Conservation (phyloP, 2,113 vertebrate genomes). For the Procavia capensis region DNA sequence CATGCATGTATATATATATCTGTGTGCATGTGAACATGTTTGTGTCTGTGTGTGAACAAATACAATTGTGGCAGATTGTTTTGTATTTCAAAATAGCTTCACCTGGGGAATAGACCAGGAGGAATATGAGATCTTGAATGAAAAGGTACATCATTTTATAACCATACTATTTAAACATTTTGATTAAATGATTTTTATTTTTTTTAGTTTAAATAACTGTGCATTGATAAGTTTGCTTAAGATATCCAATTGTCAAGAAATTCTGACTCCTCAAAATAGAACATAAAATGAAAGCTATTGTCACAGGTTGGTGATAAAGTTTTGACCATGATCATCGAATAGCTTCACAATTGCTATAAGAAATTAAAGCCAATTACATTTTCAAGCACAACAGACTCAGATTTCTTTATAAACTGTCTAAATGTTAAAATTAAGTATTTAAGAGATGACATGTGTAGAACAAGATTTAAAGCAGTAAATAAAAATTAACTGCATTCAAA, state of each 20-base stretch:
- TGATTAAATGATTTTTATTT: neutral
- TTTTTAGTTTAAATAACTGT: neutral
- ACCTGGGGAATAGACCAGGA: neutral
- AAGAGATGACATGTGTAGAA: neutral
- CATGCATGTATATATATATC: neutral
- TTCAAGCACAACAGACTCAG: neutral
- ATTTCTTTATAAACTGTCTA: neutral
- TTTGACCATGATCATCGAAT: neutral
- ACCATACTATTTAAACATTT: neutral
- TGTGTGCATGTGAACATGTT: neutral
- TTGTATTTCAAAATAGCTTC: neutral
- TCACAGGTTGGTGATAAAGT: neutral
- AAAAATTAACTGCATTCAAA: neutral
- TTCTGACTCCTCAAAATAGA: neutral
- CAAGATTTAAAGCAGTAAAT: neutral
- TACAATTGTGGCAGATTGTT: neutral
- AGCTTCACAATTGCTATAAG: neutral
- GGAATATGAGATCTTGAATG: neutral
- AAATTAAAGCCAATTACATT: neutral
- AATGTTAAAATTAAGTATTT: neutral
- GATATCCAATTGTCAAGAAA: neutral
- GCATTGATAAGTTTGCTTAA: neutral
- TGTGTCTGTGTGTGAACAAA: neutral
- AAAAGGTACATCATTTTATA: neutral
- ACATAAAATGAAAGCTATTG: accelerated